Evolutionary conservation across 2,888 invertebrate genomes (phyloP), one percentile per base, ranked within the genome.

Genomic region (Drosophila anceps): DNA sequence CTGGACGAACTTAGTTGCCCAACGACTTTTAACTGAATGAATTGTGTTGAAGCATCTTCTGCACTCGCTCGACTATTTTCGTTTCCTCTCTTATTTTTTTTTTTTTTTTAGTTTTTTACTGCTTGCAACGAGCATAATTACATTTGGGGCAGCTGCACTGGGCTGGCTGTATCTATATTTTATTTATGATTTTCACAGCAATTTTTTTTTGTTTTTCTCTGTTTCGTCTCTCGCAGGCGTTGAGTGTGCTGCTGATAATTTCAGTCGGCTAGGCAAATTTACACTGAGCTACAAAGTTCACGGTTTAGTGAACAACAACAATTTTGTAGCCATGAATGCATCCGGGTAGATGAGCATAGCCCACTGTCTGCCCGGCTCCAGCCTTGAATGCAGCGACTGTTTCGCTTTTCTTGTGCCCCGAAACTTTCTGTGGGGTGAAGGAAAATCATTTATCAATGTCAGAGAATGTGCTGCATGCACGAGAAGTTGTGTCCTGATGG

Each of bases 401-500:
- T 74, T 78, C 61, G 68, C 48, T 73, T 84, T 88, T 85, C 86
- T 83, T 89, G 68, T 67, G 74, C 81, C 64, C 69, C 69, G n/a
- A 86, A 86, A 86, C 74, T 86, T 90, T 84, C 51, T 37, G 58
- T 31, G 73, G 24, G 50, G 46, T 39, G 78, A 29, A 61, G 71
- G 64, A 71, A 80, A 88, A 88, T 87, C 90, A 90, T 87, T 87
- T 87, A 90, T 87, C 86, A 87, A 90, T 87, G 86, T 87, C 86
- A 87, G 73, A 69, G 85, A 85, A 84, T 88, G 76, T 86, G 81
- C 82, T 81, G 78, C 90, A 81, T 81, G 86, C 88, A 76, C 84
- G 72, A 88, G 81, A 87, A 88, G 81, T 81, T 79, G 37, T 65
- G 24, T 69, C 57, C 53, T 66, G 55, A 65, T 29, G 55, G 29